Evolutionary conservation across 2,113 vertebrate species (phyloP), one percentile per base, ranked within the genome.

Genomic region (Turdus rufiventris): DNA sequence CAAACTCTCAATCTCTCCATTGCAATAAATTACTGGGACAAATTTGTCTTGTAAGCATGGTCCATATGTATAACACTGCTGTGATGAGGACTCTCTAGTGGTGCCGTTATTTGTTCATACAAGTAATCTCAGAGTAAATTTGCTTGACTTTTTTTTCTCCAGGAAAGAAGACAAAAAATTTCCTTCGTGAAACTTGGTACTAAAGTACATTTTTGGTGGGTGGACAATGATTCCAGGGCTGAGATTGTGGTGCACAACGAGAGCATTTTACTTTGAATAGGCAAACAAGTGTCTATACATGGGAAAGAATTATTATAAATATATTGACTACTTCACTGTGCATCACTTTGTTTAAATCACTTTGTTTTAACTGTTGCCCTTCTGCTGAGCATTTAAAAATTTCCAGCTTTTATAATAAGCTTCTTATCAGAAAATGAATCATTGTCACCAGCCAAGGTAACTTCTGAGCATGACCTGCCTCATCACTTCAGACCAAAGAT

Each of bases 371-470:
- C 40, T 40, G 18, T 78, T 94, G 66, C 17, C 53, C 24, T 95
- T 85, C 48, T 71, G 20, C 53, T 79, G 62, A 85, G 31, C 0
- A 6, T 24, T 50, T 76, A 57, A 36, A 53, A 43, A 79, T 88
- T 80, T 79, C 45, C 56, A 63, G 28, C 50, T n/a, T 85, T 85
- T 88, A 23, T 85, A 76, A 85, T 90, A 76, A 83, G n/a, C 21
- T 79, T 67, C 85, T 78, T 93, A 57, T 57, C 75, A 85, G 82
- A 68, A 85, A 76, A 93, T 77, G 16, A 93, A 91, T 88, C 91
- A 48, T 4, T 67, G 85, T 85, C 74, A 28, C 57, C 63, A 47
- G 65, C 38, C 53, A 87, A 93, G 78, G 88, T 78, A 71, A 62
- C 56, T 85, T 91, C 38, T 91, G 70, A 89, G 42, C 34, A 43